Evolutionary conservation across 2,888 invertebrate species (phyloP).

Genomic region (Spisula subtruncata): DNA sequence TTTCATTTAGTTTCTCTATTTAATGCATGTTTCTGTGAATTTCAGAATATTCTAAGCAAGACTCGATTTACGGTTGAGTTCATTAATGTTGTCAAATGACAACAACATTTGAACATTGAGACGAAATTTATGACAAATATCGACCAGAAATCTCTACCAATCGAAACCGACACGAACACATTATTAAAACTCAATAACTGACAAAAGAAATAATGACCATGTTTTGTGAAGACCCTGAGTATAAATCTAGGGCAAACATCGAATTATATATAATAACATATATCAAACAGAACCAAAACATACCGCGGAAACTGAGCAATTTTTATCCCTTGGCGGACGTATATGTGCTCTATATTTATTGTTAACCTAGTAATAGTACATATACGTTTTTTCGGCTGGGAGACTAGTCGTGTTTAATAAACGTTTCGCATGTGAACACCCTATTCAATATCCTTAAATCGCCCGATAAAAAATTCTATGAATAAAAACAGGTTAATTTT

Average conservation of each 20-base stretch:
- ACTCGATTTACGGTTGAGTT: background rate
- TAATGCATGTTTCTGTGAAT: background rate
- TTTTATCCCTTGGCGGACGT: background rate
- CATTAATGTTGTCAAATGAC: background rate
- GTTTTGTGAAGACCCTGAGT: background rate
- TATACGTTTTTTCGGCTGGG: background rate
- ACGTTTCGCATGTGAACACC: background rate
- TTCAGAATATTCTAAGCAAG: background rate
- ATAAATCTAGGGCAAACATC: background rate
- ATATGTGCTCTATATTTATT: background rate
- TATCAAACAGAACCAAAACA: slow-evolving; percentile 8
- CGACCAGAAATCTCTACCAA: background rate
- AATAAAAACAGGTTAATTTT: background rate
- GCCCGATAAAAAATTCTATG: background rate
- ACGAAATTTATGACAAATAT: slow-evolving; percentile 7
- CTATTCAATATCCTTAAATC: background rate
- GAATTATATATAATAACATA: background rate
- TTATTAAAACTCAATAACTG: slow-evolving; percentile 16
- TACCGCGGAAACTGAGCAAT: slow-evolving; percentile 6
- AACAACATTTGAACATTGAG: background rate
- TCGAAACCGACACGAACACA: background rate
- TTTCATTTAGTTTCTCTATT: background rate
- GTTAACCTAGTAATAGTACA: background rate
- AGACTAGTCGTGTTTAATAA: background rate
- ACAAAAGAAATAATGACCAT: slow-evolving; percentile 13